A percentile compares a stretch with the other conserved stretches of the same genome.
These are phyloP conservation scores for Anas capensis DNA, from an alignment of 2,797 vertebrate species.

Conservation along the genomic window DNA sequence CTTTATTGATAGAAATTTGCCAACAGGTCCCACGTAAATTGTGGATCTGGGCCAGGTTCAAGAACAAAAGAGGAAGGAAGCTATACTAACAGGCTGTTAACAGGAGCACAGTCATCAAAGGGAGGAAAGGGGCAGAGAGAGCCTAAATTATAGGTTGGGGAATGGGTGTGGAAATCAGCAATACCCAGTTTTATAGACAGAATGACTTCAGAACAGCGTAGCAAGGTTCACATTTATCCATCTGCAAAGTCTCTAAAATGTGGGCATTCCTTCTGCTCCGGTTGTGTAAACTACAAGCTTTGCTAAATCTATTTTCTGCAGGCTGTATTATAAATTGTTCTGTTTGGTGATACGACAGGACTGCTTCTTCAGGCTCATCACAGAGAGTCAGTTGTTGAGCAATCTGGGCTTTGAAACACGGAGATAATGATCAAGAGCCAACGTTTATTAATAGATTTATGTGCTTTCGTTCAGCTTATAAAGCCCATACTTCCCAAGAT, in stretches of 20 bases:
- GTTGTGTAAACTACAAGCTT: not conserved
- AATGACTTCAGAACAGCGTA: rapidly evolving
- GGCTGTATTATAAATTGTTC: not conserved
- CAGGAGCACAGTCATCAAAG: not conserved
- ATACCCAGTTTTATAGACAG: not conserved
- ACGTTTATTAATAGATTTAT: conserved; percentile 41
- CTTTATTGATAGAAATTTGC: not conserved
- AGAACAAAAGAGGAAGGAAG: not conserved
- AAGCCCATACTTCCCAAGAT: conserved; percentile 30
- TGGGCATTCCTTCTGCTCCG: not conserved
- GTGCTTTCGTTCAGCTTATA: conserved; percentile 47
- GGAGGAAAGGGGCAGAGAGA: not conserved
- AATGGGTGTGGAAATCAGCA: not conserved
- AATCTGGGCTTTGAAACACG: conserved; percentile 31
- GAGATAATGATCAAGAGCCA: conserved; percentile 43
- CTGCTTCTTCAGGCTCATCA: not conserved
- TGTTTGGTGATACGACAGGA: not conserved
- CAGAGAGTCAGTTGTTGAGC: conserved; percentile 23
- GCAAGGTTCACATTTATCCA: not conserved
- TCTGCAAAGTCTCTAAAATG: not conserved
- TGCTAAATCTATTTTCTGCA: not conserved
- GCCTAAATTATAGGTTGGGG: not conserved
- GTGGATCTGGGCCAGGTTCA: not conserved
- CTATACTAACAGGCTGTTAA: not conserved
- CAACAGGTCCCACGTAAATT: not conserved